Base-by-base conservation (phyloP, 2,888 invertebrate genomes). In the Neoaliturus tenellus region DNA sequence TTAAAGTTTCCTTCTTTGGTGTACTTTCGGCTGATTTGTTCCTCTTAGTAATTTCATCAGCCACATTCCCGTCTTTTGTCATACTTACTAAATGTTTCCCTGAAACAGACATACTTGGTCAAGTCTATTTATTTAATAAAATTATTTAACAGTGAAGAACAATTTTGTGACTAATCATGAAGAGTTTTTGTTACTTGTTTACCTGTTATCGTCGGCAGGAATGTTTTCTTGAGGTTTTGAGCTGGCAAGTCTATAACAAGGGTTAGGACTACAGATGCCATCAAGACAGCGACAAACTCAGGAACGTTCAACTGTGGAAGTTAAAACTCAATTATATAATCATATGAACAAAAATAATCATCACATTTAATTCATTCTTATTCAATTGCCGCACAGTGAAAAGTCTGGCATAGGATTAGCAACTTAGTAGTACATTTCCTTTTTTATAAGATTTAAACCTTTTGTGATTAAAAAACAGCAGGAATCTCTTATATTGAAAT, bases 161-260 rank as follows among this genome's bases (percentile, higher is more conserved):
- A 12, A 39, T 12, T 39, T 39, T 39, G 12, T 12, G 14, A 48
- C 12, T 14, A 14, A 17, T 48, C 8, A 48, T 8, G 48, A 17
- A 14, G 17, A 48, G 17, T 17, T 4, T 35, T 35, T 48, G 48
- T 48, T 48, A 3, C 17, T 10, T 14, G 8, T 51, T 51, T 51
- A 23, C 51, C 51, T 51, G 51, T 51, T 23, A 51, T 23, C 8
- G 51, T 1, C 10, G 69, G 39, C n/a, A 69, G 23, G 69, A 69
- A 83, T 25, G 92, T 91, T 89, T 91, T 92, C 88, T 92, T 91
- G 12, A 93, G 90, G 89, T 93, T 91, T 88, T 92, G 93, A 89
- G 93, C 93, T 0, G 93, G 93, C 91, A 93, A 92, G 89, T 93
- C 93, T 80, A 93, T 91, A 41, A 91, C 88, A 35, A 93, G 90